Conservation (phyloP, 2,113 vertebrate species). For the Podocnemis expansa region DNA sequence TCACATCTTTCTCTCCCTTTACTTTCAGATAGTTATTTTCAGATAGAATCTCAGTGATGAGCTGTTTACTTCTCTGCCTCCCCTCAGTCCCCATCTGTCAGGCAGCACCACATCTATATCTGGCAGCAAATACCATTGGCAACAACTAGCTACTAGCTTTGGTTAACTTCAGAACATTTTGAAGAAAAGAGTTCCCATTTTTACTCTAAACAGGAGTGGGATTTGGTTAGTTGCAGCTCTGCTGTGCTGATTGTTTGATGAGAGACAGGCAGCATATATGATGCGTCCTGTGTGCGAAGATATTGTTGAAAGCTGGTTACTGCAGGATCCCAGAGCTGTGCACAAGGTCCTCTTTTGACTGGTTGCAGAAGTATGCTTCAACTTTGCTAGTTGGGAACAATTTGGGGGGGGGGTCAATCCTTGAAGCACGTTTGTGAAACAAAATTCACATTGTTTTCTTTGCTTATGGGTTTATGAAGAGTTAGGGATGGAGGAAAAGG, state of each 20-base stretch:
- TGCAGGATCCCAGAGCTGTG: not conserved
- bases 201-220: not conserved
- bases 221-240: not conserved
- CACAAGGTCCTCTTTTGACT: not conserved
- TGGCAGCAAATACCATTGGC: not conserved
- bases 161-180: not conserved
- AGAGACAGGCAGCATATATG: not conserved
- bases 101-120: accelerated
- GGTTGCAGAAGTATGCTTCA: not conserved
- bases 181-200: not conserved
- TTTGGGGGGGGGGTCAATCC: too few relatives aligned
- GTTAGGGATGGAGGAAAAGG: not conserved
- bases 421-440: not conserved
- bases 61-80: not conserved
- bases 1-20: not conserved
- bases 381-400: not conserved
- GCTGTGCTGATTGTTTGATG: not conserved
- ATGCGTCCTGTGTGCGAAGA: not conserved
- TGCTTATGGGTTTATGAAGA: not conserved
- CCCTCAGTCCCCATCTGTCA: not conserved
- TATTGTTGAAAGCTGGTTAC: not conserved
- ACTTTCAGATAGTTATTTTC: not conserved
- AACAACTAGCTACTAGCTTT: not conserved
- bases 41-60: not conserved
- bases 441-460: not conserved